Evolutionary conservation across 2,113 vertebrate species (phyloP).

Genomic region (Danionella cerebrum): DNA sequence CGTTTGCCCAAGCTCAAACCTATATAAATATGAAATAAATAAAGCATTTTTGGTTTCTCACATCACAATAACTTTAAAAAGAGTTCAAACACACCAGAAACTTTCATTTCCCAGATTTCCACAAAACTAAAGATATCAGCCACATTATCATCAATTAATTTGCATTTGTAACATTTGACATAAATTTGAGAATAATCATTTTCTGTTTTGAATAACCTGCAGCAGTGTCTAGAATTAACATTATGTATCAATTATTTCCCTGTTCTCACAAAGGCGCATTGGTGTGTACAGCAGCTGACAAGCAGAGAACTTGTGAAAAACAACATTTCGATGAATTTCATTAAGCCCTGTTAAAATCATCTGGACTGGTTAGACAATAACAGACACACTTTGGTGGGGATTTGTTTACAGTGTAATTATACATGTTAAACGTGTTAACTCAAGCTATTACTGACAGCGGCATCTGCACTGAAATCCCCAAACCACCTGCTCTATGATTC

Average conservation of each 20-base stretch:
- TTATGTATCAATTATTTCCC: constrained; percentile 35
- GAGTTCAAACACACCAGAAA: too few relatives aligned
- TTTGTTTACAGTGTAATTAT: neutral
- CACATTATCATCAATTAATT: too few relatives aligned
- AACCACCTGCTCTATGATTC: neutral
- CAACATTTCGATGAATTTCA: constrained; percentile 14
- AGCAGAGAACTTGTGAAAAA: constrained; percentile 17
- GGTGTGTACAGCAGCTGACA: constrained; percentile 19
- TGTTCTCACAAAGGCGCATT: constrained; percentile 27
- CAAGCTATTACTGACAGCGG: neutral
- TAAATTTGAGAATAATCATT: too few relatives aligned
- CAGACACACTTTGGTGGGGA: neutral
- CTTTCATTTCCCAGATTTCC: too few relatives aligned
- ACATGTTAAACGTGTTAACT: neutral
- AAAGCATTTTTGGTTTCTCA: too few relatives aligned
- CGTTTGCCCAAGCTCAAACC: too few relatives aligned
- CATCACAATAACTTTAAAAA: too few relatives aligned
- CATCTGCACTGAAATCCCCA: neutral
- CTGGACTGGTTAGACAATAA: constrained; percentile 19
- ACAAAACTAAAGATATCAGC: too few relatives aligned
- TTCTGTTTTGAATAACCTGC: too few relatives aligned
- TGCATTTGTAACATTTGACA: too few relatives aligned
- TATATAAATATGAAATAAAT: too few relatives aligned
- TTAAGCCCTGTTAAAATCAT: constrained; percentile 22
- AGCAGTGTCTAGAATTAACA: too few relatives aligned